Base-by-base conservation (phyloP, 2,888 invertebrate genomes). In the Heterodera filipjevi region DNA sequence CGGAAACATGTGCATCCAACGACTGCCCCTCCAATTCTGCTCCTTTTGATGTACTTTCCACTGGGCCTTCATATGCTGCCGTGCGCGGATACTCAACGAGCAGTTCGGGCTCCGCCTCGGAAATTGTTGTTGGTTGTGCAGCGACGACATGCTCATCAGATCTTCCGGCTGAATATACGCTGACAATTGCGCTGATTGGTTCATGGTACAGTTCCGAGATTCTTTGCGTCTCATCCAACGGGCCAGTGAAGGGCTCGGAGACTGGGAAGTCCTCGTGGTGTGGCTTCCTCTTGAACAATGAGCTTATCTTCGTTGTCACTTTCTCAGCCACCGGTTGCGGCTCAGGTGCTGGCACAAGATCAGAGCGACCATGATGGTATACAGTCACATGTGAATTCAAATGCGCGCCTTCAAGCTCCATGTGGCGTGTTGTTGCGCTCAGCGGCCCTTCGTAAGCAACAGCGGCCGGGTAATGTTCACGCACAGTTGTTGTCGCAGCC, bases 71-170 rank as follows among this genome's bases (percentile, higher is more conserved):
- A 68, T 66, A 84, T 33, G 76, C 33, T 71, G 81, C 81, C 49
- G 83, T 78, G 19, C 75, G 49, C 35, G 85, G 83, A 76, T 85
- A 84, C 78, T 85, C 84, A 22, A 22, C 66, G 32, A 33, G 22
- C 66, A 66, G 77, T 16, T 59, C n/a, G 30, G 66, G 46, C 39
- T 76, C 33, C n/a, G n/a, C 68, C 32, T 46, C 30, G 12, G 66
- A 22, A 33, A n/a, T 66, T 27, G 46, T 59, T 30, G 53, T 49
- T 27, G 59, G 66, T 19, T 19, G 46, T 27, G 59, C n/a, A 77
- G 27, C 30, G 66, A 78, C 33, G 44, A n/a, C 66, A n/a, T 12
- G 27, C 32, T 83, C 80, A 68, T 82, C 83, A 77, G 59, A 76
- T 30, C 81, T 35, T 5, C 82, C 82, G 49, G 72, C 59, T 71